Percentiles rank a stretch among this genome's conserved stretches.
Conservation (phyloP, 2,888 invertebrate genomes). For the Panopea generosa region DNA sequence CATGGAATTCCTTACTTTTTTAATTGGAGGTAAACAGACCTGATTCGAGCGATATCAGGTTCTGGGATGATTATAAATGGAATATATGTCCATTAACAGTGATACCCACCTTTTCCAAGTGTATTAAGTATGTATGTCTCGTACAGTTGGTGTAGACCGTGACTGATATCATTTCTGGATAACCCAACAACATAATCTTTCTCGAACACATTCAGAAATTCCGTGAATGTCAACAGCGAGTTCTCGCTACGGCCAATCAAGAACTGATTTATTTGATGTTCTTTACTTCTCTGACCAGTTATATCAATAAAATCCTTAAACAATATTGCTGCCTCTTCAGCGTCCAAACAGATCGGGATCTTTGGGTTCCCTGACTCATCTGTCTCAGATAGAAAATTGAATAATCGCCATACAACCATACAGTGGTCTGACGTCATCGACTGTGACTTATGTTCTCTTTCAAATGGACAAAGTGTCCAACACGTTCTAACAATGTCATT, state of each 20-base stretch:
- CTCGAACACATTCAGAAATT: conserved; percentile 60
- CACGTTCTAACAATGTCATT: conserved; percentile 49
- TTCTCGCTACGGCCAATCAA: conserved; percentile 11
- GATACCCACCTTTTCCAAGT: conserved; percentile 44
- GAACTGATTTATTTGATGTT: conserved; percentile 32
- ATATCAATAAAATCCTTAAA: conserved; percentile 46
- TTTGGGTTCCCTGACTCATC: conserved; percentile 80
- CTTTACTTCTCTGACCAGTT: conserved; percentile 59
- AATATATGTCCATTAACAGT: not conserved
- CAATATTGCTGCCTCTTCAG: conserved; percentile 70
- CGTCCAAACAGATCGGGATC: conserved; percentile 72
- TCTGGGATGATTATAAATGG: too few species aligned
- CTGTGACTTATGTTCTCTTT: conserved; percentile 34
- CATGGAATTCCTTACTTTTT: not conserved
- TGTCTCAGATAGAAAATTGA: conserved; percentile 91
- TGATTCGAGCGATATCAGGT: too few species aligned
- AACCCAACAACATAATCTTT: conserved; percentile 45
- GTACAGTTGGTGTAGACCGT: conserved; percentile 46
- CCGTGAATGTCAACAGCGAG: conserved; percentile 39
- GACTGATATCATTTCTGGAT: conserved; percentile 37
- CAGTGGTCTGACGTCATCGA: conserved; percentile 86
- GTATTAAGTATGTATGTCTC: conserved; percentile 53
- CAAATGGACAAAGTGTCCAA: conserved; percentile 56
- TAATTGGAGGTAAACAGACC: too few species aligned
- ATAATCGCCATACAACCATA: conserved; percentile 87